A percentile compares a stretch with the other conserved stretches of the same genome.
phyloP scores from a whole-genome alignment of 2,797 vertebrate genomes.

The Lacerta agilis region DNA sequence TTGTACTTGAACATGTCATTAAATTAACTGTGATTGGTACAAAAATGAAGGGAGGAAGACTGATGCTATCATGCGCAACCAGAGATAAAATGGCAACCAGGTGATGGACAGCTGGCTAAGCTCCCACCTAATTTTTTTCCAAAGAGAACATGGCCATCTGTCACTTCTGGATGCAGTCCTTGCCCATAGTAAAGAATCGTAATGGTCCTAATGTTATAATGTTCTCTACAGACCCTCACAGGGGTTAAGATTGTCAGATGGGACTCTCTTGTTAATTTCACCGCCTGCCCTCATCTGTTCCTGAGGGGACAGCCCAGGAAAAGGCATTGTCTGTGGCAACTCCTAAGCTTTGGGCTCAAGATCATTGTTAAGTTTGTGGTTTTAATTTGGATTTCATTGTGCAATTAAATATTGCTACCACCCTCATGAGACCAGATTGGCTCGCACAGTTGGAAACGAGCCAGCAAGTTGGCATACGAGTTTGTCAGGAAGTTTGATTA shows the following conservation, averaged over 20 bases:
- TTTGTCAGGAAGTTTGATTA: too few species aligned
- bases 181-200: background rate
- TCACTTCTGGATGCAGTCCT: background rate
- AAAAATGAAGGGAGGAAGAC: conserved; percentile 13
- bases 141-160: conserved; percentile 12
- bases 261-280: background rate
- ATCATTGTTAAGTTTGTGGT: too few species aligned
- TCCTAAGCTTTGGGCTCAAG: too few species aligned
- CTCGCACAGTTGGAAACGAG: too few species aligned
- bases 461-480: too few species aligned
- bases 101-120: conserved; percentile 18
- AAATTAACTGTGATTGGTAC: conserved; percentile 17
- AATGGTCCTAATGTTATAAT: background rate
- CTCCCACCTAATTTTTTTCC: background rate
- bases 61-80: background rate
- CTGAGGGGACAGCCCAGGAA: too few species aligned
- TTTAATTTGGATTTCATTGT: too few species aligned
- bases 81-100: conserved; percentile 17
- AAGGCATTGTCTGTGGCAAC: too few species aligned
- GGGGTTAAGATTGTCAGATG: background rate
- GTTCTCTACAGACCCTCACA: too few species aligned
- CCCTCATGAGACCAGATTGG: too few species aligned
- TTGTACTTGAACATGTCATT: conserved; percentile 14
- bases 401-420: too few species aligned
- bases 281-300: background rate